Conservation (phyloP, 2,888 invertebrate species). For the Eueremaeus valkanovi region DNA sequence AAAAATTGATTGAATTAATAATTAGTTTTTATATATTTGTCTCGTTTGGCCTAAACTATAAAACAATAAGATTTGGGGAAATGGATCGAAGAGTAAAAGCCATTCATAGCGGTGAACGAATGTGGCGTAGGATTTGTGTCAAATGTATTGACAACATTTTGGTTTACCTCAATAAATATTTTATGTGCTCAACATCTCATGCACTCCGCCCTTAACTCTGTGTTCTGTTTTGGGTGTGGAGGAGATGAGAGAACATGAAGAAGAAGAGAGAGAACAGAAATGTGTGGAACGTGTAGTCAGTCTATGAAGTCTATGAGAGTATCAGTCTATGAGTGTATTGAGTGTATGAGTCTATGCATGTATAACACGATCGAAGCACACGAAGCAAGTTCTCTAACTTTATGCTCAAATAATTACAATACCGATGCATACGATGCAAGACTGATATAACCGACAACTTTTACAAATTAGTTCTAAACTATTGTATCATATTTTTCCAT, state of each 20-base stretch:
- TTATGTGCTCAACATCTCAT: conserved; percentile 19
- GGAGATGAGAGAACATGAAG: conserved; percentile 18
- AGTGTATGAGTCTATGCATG: too few species aligned
- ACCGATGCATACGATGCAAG: background rate
- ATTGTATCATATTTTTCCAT: conserved; percentile 22
- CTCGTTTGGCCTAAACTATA: too few species aligned
- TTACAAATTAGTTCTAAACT: conserved; percentile 4
- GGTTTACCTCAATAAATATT: conserved; percentile 26
- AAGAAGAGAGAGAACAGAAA: too few species aligned
- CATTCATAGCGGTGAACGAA: too few species aligned
- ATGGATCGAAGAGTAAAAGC: too few species aligned
- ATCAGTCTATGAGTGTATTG: too few species aligned
- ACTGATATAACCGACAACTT: conserved; percentile 17
- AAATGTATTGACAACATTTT: conserved; percentile 20
- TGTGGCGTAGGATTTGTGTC: conserved; percentile 21
- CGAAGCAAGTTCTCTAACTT: background rate
- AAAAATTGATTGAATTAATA: too few species aligned
- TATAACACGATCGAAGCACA: too few species aligned
- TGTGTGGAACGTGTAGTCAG: too few species aligned
- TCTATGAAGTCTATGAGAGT: too few species aligned
- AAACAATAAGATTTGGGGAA: too few species aligned
- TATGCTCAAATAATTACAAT: conserved; percentile 33
- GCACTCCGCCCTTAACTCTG: conserved; percentile 33
- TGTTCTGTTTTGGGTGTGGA: conserved; percentile 31
- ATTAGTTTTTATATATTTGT: too few species aligned